Evolutionary conservation across 2,113 vertebrate genomes (phyloP).

Genomic region (Cacatua alba): DNA sequence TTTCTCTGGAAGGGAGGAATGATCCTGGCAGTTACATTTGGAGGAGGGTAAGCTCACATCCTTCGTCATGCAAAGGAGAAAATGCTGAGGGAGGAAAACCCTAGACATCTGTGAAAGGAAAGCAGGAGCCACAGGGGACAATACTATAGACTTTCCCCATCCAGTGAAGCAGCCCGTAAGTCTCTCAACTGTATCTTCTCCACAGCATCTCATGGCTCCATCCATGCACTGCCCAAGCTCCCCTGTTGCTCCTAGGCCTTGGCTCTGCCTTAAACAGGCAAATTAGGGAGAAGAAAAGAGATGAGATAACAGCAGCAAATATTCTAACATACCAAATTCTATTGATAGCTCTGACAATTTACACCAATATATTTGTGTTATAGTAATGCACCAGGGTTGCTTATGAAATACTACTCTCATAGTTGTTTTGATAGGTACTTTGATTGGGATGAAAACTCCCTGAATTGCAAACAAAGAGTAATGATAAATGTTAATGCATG

Average conservation of each 20-base stretch:
- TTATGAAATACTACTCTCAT: slow-evolving; percentile 6
- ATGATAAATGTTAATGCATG: not conserved
- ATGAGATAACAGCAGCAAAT: not conserved
- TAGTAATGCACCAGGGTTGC: not conserved
- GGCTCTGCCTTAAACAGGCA: not conserved
- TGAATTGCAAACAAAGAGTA: not conserved
- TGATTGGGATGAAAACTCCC: not conserved
- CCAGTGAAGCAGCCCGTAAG: not conserved
- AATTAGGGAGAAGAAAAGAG: not conserved
- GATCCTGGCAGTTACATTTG: not conserved
- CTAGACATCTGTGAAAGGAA: not conserved
- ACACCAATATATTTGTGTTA: not conserved
- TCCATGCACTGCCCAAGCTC: not conserved
- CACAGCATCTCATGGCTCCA: not conserved
- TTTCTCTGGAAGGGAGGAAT: not conserved
- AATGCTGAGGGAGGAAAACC: not conserved
- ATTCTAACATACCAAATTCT: not conserved
- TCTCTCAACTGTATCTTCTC: not conserved
- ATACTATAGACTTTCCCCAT: not conserved
- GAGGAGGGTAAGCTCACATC: not conserved
- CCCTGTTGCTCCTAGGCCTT: not conserved
- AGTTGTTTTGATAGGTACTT: not conserved
- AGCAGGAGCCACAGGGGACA: not conserved
- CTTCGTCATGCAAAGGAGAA: not conserved
- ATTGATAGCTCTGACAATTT: not conserved